Evolutionary conservation across 2,888 invertebrate genomes (phyloP).

Genomic region (Chouioia cunea): DNA sequence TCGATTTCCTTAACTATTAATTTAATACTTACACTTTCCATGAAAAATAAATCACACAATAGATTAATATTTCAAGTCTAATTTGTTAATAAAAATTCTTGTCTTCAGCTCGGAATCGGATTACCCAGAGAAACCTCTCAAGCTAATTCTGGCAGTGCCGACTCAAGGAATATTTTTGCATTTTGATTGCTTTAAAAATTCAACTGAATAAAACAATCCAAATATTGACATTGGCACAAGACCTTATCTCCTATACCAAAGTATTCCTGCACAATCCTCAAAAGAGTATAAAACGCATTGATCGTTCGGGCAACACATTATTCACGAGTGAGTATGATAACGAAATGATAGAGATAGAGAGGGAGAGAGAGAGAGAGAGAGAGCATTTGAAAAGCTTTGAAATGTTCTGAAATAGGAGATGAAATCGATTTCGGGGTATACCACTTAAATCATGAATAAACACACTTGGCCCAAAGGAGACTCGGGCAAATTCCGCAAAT

Average conservation of each 20-base stretch:
- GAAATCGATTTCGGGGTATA: slow-evolving; percentile 21
- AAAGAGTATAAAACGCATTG: slow-evolving; percentile 5
- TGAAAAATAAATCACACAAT: no score
- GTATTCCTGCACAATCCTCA: slow-evolving; percentile 1
- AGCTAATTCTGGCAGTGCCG: neutral
- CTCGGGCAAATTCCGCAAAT: neutral
- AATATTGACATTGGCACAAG: slow-evolving; percentile 14
- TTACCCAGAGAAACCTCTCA: slow-evolving; percentile 1
- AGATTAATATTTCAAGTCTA: no score
- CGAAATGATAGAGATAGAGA: neutral
- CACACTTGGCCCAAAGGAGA: neutral
- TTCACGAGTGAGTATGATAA: neutral
- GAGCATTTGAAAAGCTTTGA: neutral
- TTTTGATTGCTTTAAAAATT: slow-evolving; percentile 27
- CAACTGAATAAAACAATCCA: neutral
- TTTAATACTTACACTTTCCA: no score
- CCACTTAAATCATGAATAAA: slow-evolving; percentile 29
- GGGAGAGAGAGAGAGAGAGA: neutral
- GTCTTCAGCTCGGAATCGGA: neutral
- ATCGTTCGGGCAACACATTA: neutral
- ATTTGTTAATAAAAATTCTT: no score
- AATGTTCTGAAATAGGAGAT: neutral
- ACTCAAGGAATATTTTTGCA: slow-evolving; percentile 22
- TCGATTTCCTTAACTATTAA: no score
- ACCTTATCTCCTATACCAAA: neutral